Base-by-base conservation (phyloP, 2,797 vertebrate species). In the Acrocephalus scirpaceus region DNA sequence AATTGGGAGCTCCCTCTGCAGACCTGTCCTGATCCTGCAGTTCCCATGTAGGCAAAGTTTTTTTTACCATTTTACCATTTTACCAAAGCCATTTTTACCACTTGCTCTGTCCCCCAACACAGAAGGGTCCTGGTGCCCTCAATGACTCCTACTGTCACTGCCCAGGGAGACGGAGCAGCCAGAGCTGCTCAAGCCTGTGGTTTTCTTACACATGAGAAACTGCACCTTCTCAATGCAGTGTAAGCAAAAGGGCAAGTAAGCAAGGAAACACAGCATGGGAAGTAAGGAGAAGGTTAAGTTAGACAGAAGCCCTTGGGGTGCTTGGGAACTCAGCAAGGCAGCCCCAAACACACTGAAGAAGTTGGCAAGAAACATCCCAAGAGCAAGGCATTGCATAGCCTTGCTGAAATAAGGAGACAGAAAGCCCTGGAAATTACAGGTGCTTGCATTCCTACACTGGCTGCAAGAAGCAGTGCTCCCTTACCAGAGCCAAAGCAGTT, bases 1-100 rank as follows among this genome's bases (percentile, higher is more conserved):
- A 92, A 92, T 84, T 73, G 94, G 89, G 93, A 96, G 91, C 94
- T 97, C 93, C 95, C 95, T 90, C 95, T 97, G 89, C 93, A 96
- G 95, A 66, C 87, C 60, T 50, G 70, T 91, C 73, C 76, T 30
- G 73, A 90, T 83, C 75, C 62, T 97, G 93, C 89, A 97, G 66
- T 14, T 91, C n/a, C 3, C 1, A 18, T 19, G n/a, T 1, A 36
- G 45, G 38, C 42, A 67, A 73, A 88, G 12, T 16, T n/a, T n/a
- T n/a, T n/a, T n/a, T n/a, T n/a, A n/a, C n/a, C n/a, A n/a, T n/a
- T n/a, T n/a, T n/a, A n/a, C n/a, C n/a, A n/a, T n/a, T n/a, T n/a
- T n/a, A n/a, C n/a, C n/a, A n/a, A n/a, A n/a, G 61, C 64, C 51
- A 27, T 22, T 88, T 69, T 57, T 38, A 22, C 51, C 50, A 57